Evolutionary conservation across 2,797 vertebrate species (phyloP), one percentile per base, ranked within the genome.

Genomic region (Sylvia borin): DNA sequence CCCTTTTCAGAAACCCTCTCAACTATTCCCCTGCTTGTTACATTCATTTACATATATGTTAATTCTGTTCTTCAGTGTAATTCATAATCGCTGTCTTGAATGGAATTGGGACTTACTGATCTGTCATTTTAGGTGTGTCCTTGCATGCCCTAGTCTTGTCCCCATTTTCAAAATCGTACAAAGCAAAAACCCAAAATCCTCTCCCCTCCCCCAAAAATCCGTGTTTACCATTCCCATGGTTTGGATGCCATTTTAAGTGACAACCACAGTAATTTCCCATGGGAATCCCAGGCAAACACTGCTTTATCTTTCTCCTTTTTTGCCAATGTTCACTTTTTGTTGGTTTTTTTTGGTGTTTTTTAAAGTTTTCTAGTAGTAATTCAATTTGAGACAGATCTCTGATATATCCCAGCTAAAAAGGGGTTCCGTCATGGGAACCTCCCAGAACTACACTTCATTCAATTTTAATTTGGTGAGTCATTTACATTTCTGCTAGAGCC

Each of bases 381-480:
- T 77, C 13, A 43, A 4, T 72, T 67, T 71, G 43, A 72, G 55
- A 25, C 25, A 61, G 16, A 51, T 73, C 36, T 91, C 42, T 80
- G 21, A 40, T 31, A 7, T n/a, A 50, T 25, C 42, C n/a, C 21
- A 48, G 9, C 31, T 62, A 45, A 75, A 90, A 84, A 70, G 13
- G 16, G 3, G 10, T 51, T 92, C 74, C 25, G 7, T 40, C n/a
- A 47, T 62, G n/a, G 38, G 32, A 89, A 65, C 15, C 5, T 76
- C 32, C 51, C 36, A 68, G 29, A 81, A 25, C 16, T 47, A 26
- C 4, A 81, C 5, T 60, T 34, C 29, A 36, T 92, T 79, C 89
- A 55, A 79, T 82, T 95, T 84, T 90, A 11, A 75, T 84, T 82
- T 78, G 16, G 14, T 72, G n/a, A 73, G 10, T 94, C 48, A 55